A percentile compares a stretch with the other conserved stretches of the same genome.
phyloP scores from a whole-genome alignment of 2,113 vertebrate species.

The Apus apus region DNA sequence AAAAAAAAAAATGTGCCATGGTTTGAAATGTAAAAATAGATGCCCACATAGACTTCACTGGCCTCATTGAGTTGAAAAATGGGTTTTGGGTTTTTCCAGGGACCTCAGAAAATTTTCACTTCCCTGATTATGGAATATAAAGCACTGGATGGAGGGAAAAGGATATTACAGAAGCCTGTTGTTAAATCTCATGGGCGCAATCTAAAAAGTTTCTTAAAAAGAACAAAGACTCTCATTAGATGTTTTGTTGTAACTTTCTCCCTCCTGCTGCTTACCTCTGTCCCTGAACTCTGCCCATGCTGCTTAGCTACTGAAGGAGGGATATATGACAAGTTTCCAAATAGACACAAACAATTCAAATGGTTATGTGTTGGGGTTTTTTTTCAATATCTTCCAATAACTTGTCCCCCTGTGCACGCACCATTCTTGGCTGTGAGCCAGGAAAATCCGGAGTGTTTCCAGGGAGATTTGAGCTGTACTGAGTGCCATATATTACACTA shows the following conservation, averaged over 20 bases:
- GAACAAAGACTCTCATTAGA: neutral
- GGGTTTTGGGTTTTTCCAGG: neutral
- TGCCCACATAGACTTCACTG: neutral
- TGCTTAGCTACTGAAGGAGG: neutral
- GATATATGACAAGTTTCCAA: neutral
- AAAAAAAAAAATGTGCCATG: neutral
- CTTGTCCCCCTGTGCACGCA: neutral
- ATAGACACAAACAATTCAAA: neutral
- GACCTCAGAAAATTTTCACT: neutral
- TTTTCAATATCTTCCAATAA: neutral
- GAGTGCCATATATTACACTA: neutral
- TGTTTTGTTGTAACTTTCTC: neutral
- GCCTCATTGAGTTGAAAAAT: neutral
- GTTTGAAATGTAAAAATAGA: neutral
- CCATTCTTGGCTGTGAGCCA: neutral
- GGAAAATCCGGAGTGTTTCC: constrained; percentile 41
- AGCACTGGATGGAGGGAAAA: neutral
- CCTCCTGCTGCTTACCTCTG: neutral
- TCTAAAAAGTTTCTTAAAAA: neutral
- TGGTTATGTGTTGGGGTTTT: neutral
- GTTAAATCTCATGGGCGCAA: neutral
- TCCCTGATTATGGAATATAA: neutral
- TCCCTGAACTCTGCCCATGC: neutral
- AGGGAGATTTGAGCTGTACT: constrained; percentile 44
- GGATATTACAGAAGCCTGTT: neutral